phyloP scores from a whole-genome alignment of 2,888 invertebrate genomes.

The Lottia scabra region DNA sequence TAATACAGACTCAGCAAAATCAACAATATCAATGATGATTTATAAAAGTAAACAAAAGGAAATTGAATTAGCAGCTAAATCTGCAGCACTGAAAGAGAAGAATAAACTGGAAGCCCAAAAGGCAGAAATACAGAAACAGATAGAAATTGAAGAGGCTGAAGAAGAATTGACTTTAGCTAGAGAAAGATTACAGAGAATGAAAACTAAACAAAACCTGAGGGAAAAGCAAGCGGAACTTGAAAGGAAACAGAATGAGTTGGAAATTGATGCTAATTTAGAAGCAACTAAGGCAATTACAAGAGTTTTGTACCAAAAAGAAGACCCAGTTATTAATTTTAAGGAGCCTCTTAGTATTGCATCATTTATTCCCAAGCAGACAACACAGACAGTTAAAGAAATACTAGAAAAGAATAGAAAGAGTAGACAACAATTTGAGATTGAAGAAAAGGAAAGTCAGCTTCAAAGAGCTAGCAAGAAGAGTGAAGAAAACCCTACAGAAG shows the following conservation, averaged over 20 bases:
- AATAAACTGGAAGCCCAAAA: neutral
- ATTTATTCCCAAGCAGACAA: no score
- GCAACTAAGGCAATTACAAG: neutral
- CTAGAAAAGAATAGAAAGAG: neutral
- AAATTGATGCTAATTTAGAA: neutral
- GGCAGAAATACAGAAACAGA: neutral
- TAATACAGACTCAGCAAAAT: no score
- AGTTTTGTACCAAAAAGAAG: neutral
- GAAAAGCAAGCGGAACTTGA: neutral
- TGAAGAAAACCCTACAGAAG: no score
- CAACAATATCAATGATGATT: no score
- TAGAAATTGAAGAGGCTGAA: neutral
- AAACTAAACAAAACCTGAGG: neutral
- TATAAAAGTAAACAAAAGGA: no score
- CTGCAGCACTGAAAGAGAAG: neutral
- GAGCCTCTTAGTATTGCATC: neutral
- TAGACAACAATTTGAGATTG: no score
- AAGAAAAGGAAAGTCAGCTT: no score
- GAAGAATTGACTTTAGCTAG: neutral
- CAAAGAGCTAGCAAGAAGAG: no score
- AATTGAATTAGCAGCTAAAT: no score
- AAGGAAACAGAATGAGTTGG: neutral
- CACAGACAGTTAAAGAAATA: neutral
- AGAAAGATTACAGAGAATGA: neutral
- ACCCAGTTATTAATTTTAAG: neutral